phyloP scores from a whole-genome alignment of 1,140 invertebrate species.

The Diorhabda sublineata region DNA sequence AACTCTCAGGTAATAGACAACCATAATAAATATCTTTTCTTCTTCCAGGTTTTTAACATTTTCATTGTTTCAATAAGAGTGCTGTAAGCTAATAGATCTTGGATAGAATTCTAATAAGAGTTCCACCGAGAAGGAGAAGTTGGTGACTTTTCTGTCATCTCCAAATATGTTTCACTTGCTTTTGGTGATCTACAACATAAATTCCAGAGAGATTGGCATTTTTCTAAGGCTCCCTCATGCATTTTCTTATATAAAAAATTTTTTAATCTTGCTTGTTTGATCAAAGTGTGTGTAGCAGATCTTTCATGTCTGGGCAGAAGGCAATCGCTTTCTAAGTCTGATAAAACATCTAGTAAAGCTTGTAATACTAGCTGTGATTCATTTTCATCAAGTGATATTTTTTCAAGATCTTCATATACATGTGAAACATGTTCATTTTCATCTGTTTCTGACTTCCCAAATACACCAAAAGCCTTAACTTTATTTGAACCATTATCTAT shows the following conservation, averaged over 20 bases:
- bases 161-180: too few species aligned
- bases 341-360: constrained; percentile 34
- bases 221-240: background rate
- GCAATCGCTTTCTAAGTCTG: constrained; percentile 31
- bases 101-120: background rate
- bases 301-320: constrained; percentile 30
- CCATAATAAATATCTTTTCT: background rate
- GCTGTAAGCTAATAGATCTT: background rate
- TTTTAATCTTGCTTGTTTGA: constrained; percentile 22
- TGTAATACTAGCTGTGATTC: constrained; percentile 28
- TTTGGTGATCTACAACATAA: background rate
- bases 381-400: constrained; percentile 27
- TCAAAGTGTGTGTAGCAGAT: constrained; percentile 32
- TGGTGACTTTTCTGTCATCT: too few species aligned
- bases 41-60: background rate
- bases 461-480: constrained; percentile 17
- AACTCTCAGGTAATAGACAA: background rate
- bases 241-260: background rate
- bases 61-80: background rate
- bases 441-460: constrained; percentile 19
- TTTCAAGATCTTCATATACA: constrained; percentile 18
- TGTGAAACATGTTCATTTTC: constrained; percentile 25
- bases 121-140: too few species aligned
- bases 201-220: background rate
- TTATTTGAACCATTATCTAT: background rate